Percentiles rank a stretch among this genome's conserved stretches.
Evolutionary conservation across 2,888 invertebrate species (phyloP).

Genomic region (Halocaridina rubra): DNA sequence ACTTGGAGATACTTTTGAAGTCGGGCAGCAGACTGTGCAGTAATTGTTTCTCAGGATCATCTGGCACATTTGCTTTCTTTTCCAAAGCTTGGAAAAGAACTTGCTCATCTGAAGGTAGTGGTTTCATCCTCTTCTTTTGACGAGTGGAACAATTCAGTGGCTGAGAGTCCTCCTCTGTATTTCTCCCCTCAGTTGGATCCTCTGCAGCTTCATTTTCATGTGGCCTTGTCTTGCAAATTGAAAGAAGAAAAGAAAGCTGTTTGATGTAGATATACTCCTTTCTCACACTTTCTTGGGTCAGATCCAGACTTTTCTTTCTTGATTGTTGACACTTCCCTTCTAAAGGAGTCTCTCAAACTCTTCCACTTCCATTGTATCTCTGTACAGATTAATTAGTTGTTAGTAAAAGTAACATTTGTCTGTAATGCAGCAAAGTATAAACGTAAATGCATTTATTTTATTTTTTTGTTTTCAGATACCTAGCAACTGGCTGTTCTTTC

Average conservation of each 20-base stretch:
- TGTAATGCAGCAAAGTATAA: not conserved
- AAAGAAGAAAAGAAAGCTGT: constrained; percentile 14
- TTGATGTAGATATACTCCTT: constrained; percentile 16
- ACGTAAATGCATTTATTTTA: not conserved
- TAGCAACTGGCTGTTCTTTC: constrained; percentile 23
- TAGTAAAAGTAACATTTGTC: not conserved
- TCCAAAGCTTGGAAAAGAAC: constrained; percentile 13
- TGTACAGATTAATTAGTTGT: not conserved
- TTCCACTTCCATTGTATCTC: constrained; percentile 13
- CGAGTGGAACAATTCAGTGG: not conserved
- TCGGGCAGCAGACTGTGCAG: not conserved
- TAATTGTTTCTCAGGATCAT: not conserved
- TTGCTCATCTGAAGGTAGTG: constrained; percentile 4
- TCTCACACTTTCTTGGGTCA: constrained; percentile 17
- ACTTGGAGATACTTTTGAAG: constrained; percentile 2
- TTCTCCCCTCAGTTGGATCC: constrained; percentile 1
- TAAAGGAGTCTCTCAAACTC: constrained; percentile 27
- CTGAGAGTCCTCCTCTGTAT: not conserved
- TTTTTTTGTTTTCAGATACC: not conserved
- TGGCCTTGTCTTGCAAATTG: constrained; percentile 19
- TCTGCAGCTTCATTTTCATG: constrained; percentile 13
- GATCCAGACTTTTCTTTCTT: constrained; percentile 17
- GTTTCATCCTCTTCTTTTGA: constrained; percentile 20
- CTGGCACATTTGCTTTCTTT: constrained; percentile 4
- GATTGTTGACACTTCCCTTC: not conserved